A percentile compares a stretch with the other conserved stretches of the same genome.
These are phyloP conservation scores for Otus scops DNA, from an alignment of 2,797 vertebrate genomes.

Conservation along the genomic window DNA sequence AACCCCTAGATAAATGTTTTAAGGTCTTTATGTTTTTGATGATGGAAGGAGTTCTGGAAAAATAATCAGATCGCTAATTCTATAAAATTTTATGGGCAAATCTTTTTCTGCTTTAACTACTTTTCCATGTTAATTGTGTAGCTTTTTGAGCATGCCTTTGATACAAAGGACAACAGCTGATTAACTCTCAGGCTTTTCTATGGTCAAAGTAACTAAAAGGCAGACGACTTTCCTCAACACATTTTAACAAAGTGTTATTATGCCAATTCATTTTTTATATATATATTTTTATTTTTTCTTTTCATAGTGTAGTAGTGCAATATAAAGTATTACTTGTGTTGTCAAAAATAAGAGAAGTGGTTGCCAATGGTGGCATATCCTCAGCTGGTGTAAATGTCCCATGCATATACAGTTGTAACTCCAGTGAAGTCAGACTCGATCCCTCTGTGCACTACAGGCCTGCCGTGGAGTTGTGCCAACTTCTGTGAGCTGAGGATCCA, in stretches of 20 bases:
- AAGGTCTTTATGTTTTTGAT: neutral
- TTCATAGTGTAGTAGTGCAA: neutral
- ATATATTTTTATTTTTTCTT: no score
- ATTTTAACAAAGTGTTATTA: neutral
- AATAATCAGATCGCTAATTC: neutral
- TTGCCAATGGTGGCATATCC: neutral
- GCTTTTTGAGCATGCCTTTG: neutral
- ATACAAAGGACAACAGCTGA: neutral
- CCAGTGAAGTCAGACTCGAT: rapidly evolving
- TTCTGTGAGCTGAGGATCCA: neutral
- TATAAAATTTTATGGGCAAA: neutral
- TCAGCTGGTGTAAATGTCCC: neutral
- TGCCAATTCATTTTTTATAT: neutral
- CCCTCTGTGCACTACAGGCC: neutral
- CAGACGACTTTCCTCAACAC: neutral
- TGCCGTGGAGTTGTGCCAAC: neutral
- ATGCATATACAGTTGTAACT: neutral
- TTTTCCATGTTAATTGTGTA: neutral
- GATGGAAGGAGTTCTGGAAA: constrained; percentile 6
- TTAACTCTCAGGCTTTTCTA: neutral
- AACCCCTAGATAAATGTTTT: neutral
- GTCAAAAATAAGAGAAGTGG: neutral
- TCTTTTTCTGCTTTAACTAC: neutral
- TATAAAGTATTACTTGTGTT: neutral
- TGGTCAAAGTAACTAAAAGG: neutral